Evolutionary conservation across 2,888 invertebrate genomes (phyloP).

Genomic region (Spodoptera littoralis): DNA sequence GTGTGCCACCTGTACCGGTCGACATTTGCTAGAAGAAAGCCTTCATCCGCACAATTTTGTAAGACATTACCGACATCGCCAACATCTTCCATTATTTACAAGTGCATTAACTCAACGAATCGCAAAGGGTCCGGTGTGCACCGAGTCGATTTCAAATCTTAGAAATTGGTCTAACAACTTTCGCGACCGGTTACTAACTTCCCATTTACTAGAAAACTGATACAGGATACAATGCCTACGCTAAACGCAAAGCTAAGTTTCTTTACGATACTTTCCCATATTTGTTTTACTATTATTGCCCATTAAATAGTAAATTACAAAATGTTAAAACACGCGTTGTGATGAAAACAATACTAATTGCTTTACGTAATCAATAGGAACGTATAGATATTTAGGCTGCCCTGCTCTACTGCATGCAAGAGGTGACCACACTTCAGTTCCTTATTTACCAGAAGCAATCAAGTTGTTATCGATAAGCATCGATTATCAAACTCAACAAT

Average conservation of each 20-base stretch:
- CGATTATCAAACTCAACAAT: conserved; percentile 17
- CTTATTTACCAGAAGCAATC: conserved; percentile 23
- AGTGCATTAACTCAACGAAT: conserved; percentile 20
- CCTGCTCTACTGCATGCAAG: conserved; percentile 53
- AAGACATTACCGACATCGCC: conserved; percentile 46
- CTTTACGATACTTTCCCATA: background rate
- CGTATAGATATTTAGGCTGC: conserved; percentile 54
- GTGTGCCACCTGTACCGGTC: conserved; percentile 69
- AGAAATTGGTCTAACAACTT: conserved; percentile 33
- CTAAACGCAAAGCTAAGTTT: background rate
- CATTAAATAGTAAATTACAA: conserved; percentile 43
- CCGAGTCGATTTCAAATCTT: conserved; percentile 5
- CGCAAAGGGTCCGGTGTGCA: background rate
- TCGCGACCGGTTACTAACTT: conserved; percentile 31
- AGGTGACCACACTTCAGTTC: conserved; percentile 21
- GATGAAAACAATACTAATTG: conserved; percentile 66
- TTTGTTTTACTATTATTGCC: too few species aligned
- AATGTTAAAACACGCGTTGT: conserved; percentile 55
- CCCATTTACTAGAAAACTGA: conserved; percentile 18
- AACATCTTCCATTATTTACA: conserved; percentile 24
- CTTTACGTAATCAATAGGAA: conserved; percentile 62
- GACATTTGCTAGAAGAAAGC: conserved; percentile 76
- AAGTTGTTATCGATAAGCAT: conserved; percentile 38
- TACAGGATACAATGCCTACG: conserved; percentile 13
- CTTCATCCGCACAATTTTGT: conserved; percentile 64